Conservation (phyloP, 2,113 vertebrate genomes). For the Mus pahari region DNA sequence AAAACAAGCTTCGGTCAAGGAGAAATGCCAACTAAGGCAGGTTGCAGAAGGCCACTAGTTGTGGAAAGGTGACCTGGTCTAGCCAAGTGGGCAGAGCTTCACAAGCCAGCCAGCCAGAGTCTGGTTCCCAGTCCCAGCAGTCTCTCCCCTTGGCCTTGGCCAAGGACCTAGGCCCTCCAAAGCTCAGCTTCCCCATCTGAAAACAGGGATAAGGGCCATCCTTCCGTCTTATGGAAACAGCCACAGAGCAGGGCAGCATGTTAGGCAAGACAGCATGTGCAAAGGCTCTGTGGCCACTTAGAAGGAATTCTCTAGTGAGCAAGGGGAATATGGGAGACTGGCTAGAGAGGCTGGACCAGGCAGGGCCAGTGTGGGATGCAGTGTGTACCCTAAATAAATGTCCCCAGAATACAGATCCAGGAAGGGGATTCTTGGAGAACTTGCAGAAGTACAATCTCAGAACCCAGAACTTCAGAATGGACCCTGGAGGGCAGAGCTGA, state of each 20-base stretch:
- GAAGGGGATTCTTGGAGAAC: background rate
- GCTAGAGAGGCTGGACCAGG: background rate
- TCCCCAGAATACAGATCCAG: background rate
- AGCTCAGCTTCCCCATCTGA: background rate
- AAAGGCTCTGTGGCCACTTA: constrained; percentile 8
- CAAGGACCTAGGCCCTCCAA: background rate
- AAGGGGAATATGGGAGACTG: background rate
- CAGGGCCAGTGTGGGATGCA: background rate
- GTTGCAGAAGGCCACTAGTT: background rate
- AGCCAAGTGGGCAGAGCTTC: no score
- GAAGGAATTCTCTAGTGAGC: background rate
- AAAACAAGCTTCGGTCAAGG: background rate
- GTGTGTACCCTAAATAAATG: background rate
- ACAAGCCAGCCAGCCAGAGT: background rate
- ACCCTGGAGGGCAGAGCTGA: no score
- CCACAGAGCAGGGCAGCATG: background rate
- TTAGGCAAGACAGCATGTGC: background rate
- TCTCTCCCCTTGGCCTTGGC: background rate
- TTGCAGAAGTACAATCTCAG: background rate
- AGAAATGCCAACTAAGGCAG: background rate
- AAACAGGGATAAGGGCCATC: background rate
- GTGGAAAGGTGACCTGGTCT: rapidly evolving
- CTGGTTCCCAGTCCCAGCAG: background rate
- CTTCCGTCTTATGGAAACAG: background rate
- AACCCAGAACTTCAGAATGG: background rate